Conservation (phyloP, 2,113 vertebrate genomes). For the Uropsilus gracilis region DNA sequence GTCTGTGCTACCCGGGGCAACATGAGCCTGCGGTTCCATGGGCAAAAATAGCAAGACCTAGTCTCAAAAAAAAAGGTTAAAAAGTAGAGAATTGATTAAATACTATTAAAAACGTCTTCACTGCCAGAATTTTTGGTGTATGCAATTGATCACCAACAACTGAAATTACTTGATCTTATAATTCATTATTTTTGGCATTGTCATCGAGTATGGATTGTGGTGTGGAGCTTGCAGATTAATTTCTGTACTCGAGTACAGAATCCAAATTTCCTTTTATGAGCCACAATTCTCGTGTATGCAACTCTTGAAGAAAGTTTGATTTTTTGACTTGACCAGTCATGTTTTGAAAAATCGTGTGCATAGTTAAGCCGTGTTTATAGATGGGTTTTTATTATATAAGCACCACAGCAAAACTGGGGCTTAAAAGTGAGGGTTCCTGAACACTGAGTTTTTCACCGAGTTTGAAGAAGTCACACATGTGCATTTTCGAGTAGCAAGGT, state of each 20-base stretch:
- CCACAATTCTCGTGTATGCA: constrained; percentile 52
- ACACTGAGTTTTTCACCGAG: background rate
- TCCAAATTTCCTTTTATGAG: constrained; percentile 50
- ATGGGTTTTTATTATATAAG: background rate
- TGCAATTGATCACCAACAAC: constrained; percentile 31
- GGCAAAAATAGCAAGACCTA: background rate
- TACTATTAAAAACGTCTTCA: constrained; percentile 23
- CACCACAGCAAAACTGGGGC: background rate
- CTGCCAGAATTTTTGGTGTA: constrained; percentile 27
- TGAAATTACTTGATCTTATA: constrained; percentile 23
- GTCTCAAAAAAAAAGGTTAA: constrained; percentile 41
- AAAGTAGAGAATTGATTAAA: constrained; percentile 33
- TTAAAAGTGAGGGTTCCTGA: background rate
- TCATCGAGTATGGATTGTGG: constrained; percentile 46
- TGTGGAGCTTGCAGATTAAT: constrained; percentile 19
- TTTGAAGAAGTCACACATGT: background rate
- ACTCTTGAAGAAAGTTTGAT: constrained; percentile 53
- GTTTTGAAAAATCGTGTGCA: background rate
- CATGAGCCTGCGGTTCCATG: no score
- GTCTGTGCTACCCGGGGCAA: no score
- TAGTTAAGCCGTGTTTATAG: background rate
- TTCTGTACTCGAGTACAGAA: constrained; percentile 56
- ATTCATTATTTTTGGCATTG: constrained; percentile 41
- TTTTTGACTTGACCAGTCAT: constrained; percentile 19
- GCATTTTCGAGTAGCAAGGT: background rate